A percentile compares a stretch with the other conserved stretches of the same genome.
phyloP scores from a whole-genome alignment of 2,113 vertebrate genomes.

The Haemorhous mexicanus region DNA sequence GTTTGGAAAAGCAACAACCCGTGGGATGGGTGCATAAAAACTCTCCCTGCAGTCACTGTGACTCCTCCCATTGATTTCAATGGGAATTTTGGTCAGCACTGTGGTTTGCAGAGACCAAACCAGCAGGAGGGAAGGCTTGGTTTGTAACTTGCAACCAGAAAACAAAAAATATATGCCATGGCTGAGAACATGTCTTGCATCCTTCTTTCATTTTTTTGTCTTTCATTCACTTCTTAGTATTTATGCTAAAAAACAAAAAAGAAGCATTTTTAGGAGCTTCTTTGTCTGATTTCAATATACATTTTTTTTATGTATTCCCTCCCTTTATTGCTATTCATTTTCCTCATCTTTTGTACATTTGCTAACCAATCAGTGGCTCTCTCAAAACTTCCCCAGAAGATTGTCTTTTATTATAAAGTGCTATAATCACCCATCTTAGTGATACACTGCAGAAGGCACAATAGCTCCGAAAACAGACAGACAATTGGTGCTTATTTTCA shows the following conservation, averaged over 20 bases:
- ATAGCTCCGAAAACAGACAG: slow-evolving; percentile 30
- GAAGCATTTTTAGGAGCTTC: background rate
- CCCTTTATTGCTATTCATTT: slow-evolving; percentile 21
- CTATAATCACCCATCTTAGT: slow-evolving; percentile 35
- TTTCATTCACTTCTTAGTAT: background rate
- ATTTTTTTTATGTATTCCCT: background rate
- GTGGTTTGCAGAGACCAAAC: background rate
- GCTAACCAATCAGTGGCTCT: slow-evolving; percentile 23
- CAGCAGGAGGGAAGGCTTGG: background rate
- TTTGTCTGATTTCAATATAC: background rate
- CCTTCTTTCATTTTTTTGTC: background rate
- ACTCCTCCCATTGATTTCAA: background rate
- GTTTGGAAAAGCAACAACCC: background rate
- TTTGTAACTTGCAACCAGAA: background rate
- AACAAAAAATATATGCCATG: background rate
- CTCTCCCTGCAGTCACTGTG: rapidly evolving
- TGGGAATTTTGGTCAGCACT: background rate
- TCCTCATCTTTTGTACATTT: background rate
- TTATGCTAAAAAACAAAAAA: background rate
- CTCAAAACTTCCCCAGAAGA: slow-evolving; percentile 23
- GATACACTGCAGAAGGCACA: slow-evolving; percentile 16
- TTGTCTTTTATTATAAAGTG: slow-evolving; percentile 42
- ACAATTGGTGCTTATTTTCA: slow-evolving; percentile 50
- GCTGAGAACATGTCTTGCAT: background rate
- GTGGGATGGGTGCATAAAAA: background rate